Conservation (phyloP, 2,888 invertebrate species). For the Spisula solida region DNA sequence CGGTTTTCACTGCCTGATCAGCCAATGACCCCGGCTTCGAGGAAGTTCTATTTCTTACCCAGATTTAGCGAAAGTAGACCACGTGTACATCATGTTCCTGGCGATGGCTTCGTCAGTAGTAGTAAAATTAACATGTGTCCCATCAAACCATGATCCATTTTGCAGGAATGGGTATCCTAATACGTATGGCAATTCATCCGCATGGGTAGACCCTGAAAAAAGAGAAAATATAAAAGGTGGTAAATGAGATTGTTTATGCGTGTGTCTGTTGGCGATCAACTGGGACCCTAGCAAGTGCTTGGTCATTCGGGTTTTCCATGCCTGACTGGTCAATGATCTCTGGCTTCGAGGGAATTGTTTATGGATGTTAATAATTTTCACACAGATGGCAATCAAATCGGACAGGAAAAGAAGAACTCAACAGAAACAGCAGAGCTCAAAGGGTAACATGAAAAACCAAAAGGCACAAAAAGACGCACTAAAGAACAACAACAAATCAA, state of each 20-base stretch:
- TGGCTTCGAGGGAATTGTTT: neutral
- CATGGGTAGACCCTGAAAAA: conserved; percentile 81
- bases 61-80: conserved; percentile 31
- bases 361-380: neutral
- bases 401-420: no score
- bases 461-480: no score
- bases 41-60: neutral
- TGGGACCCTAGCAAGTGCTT: neutral
- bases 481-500: no score
- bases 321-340: no score
- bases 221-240: neutral
- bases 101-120: neutral
- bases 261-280: neutral
- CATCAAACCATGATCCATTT: neutral
- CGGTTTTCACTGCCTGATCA: neutral
- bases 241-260: neutral
- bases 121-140: neutral
- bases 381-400: no score
- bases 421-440: no score
- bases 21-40: no score
- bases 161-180: conserved; percentile 75
- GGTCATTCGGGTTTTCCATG: no score
- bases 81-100: neutral
- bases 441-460: no score
- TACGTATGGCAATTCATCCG: conserved; percentile 83